These are phyloP conservation scores for Suricata suricatta DNA, from an alignment of 2,113 vertebrate species.

Conservation along the genomic window DNA sequence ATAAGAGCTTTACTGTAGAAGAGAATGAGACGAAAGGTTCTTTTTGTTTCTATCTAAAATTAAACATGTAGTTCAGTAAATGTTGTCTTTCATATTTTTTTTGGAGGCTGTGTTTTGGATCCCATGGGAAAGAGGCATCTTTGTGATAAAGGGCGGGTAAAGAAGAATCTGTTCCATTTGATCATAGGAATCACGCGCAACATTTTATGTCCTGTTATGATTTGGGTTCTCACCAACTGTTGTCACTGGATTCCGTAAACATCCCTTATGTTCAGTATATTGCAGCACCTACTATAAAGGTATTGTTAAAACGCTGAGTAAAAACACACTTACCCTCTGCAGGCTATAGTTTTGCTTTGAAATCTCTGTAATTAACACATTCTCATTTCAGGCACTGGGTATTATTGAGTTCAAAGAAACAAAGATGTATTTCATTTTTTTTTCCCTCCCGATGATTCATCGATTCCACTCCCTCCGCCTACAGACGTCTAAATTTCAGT, in stretches of 20 bases:
- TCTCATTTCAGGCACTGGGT: slow-evolving; percentile 48
- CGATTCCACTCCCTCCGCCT: slow-evolving; percentile 53
- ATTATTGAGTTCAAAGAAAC: slow-evolving; percentile 70
- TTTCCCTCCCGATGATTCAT: slow-evolving; percentile 64
- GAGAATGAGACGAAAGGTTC: background rate
- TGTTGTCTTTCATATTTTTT: background rate
- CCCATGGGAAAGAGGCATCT: background rate
- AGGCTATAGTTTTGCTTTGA: slow-evolving; percentile 64
- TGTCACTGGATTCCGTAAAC: slow-evolving; percentile 30
- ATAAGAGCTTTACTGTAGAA: background rate
- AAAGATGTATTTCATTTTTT: slow-evolving; percentile 80
- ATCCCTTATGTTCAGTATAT: background rate
- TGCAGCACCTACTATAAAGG: slow-evolving; percentile 15
- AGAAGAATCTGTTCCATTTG: background rate
- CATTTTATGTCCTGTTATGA: background rate
- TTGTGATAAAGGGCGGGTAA: background rate
- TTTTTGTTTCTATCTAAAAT: slow-evolving; percentile 17
- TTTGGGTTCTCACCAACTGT: background rate
- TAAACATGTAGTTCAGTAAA: background rate
- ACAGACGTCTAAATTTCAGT: slow-evolving; percentile 61
- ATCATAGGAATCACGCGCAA: background rate
- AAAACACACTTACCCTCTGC: background rate
- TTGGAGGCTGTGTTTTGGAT: background rate
- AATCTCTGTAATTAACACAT: slow-evolving; percentile 79
- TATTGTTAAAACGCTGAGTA: slow-evolving; percentile 29